These are phyloP conservation scores for Parnassius smintheus DNA, from an alignment of 2,888 invertebrate species.

Conservation along the genomic window DNA sequence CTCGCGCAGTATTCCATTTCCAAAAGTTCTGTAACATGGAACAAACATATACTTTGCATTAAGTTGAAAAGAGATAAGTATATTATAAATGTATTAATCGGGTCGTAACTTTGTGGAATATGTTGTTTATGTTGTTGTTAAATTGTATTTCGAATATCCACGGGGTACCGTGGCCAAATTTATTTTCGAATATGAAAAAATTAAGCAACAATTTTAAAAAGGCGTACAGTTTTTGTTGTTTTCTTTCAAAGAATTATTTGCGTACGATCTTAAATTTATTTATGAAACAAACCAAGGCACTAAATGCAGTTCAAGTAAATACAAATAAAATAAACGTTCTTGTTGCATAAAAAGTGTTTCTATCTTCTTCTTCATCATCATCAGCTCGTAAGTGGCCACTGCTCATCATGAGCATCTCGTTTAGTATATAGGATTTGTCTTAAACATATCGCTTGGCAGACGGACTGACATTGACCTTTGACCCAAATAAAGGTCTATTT, in stretches of 20 bases:
- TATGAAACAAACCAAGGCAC: no score
- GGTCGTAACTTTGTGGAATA: conserved; percentile 70
- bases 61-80: conserved; percentile 39
- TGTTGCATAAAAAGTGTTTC: no score
- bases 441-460: no score
- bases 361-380: no score
- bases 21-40: conserved; percentile 59
- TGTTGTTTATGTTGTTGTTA: conserved; percentile 59
- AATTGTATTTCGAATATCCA: conserved; percentile 36
- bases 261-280: background rate
- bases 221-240: background rate
- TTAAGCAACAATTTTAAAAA: conserved; percentile 26
- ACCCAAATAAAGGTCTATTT: no score
- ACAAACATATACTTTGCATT: conserved; percentile 25
- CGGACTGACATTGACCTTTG: no score
- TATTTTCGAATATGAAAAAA: conserved; percentile 30
- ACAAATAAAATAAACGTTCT: no score
- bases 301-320: no score
- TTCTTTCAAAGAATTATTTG: conserved; percentile 4
- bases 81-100: conserved; percentile 77
- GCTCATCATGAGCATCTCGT: no score
- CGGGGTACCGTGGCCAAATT: conserved; percentile 29
- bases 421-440: no score
- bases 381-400: no score
- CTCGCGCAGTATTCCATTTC: conserved; percentile 70